A percentile compares a stretch with the other conserved stretches of the same genome.
Conservation (phyloP, 2,113 vertebrate species). For the Abramis brama region DNA sequence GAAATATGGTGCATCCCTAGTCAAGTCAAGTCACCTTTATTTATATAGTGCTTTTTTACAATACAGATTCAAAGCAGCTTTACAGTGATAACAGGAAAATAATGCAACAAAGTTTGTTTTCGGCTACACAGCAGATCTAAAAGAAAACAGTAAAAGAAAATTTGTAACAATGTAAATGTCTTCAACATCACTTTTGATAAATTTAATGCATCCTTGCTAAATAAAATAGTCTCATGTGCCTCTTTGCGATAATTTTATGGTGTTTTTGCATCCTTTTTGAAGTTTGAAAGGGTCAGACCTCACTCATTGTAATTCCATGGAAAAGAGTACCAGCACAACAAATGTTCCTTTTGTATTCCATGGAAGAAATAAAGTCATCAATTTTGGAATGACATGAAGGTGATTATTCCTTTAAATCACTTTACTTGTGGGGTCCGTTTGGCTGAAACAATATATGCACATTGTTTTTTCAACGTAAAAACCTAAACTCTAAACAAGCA, state of each 20-base stretch:
- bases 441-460: neutral
- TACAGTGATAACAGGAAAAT: too few species aligned
- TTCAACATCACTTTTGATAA: neutral
- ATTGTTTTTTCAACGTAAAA: neutral
- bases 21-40: too few species aligned
- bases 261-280: neutral
- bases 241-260: too few species aligned
- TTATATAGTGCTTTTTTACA: too few species aligned
- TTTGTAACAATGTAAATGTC: neutral
- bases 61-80: too few species aligned
- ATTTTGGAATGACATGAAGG: neutral
- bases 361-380: neutral
- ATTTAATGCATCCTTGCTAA: neutral
- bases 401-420: neutral
- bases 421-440: neutral
- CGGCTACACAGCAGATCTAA: too few species aligned
- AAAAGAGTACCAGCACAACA: neutral
- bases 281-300: neutral
- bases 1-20: too few species aligned
- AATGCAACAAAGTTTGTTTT: too few species aligned
- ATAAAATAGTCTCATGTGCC: neutral
- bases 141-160: too few species aligned
- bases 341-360: neutral
- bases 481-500: neutral
- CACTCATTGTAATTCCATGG: neutral